phyloP scores from a whole-genome alignment of 2,797 vertebrate species.

The Ctenopoma multispine region DNA sequence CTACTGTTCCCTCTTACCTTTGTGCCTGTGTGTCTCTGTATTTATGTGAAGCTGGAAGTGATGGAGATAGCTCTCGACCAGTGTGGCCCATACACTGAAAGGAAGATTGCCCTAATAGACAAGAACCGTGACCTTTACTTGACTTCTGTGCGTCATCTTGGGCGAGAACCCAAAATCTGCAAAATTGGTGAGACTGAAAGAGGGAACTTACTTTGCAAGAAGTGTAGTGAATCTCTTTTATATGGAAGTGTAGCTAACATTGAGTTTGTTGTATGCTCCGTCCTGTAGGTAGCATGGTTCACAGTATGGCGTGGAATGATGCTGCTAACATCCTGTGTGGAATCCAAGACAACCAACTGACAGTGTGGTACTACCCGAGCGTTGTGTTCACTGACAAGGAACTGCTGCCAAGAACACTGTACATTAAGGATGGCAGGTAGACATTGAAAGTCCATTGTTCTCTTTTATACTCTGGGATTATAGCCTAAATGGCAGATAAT shows the following conservation, averaged over 20 bases:
- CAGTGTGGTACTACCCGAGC: slow-evolving; percentile 94
- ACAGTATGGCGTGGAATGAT: slow-evolving; percentile 95
- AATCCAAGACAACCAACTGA: slow-evolving; percentile 90
- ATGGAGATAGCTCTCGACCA: slow-evolving; percentile 94
- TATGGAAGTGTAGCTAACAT: not conserved
- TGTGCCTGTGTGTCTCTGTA: slow-evolving; percentile 38
- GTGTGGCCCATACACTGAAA: slow-evolving; percentile 89
- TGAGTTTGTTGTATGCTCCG: not conserved
- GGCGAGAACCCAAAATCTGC: slow-evolving; percentile 90
- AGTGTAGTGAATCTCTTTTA: slow-evolving; percentile 4
- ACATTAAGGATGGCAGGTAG: slow-evolving; percentile 92
- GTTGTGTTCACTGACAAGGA: slow-evolving; percentile 93
- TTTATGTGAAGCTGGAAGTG: slow-evolving; percentile 88
- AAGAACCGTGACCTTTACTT: slow-evolving; percentile 97
- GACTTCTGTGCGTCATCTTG: slow-evolving; percentile 90
- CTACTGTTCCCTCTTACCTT: slow-evolving; percentile 29
- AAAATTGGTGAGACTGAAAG: slow-evolving; percentile 91
- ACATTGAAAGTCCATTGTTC: not conserved
- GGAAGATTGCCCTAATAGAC: slow-evolving; percentile 96
- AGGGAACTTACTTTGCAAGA: not conserved
- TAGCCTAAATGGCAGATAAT: not conserved
- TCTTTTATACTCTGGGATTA: not conserved
- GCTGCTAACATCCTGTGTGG: slow-evolving; percentile 93
- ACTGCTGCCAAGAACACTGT: slow-evolving; percentile 90
- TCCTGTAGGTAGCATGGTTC: slow-evolving; percentile 91